Evolutionary conservation across 2,888 invertebrate genomes (phyloP), one percentile per base, ranked within the genome.

Genomic region (Physocephala rufipes): DNA sequence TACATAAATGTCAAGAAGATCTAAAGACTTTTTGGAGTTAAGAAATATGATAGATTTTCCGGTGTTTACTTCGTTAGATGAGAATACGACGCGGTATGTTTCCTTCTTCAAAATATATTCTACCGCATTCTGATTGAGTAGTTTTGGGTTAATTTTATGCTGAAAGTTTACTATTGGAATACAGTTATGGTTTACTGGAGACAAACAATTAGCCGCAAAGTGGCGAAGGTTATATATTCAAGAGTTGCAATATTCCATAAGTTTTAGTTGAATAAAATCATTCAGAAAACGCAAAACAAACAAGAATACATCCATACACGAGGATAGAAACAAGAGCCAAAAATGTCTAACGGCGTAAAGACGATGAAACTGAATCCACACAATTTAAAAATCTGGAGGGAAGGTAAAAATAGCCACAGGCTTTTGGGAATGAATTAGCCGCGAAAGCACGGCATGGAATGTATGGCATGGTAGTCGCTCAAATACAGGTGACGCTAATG

Each of bases 161-260:
- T 36, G 36, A 36, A 36, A 36, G 9, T 9, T 36, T 36, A 36
- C n/a, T n/a, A n/a, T n/a, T n/a, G n/a, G n/a, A n/a, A 51, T 65
- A 9, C 53, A 21, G 28, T 67, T 67, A 30, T 47, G 59, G 49
- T 67, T 67, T 58, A 58, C 26, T 47, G 58, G 51, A 55, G 26
- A 12, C 47, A 67, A 67, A 26, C 47, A 47, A 67, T 24, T 30
- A 55, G 28, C 9, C n/a, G 1, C 53, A 53, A 66, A 26, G 36
- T 21, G 24, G 19, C 24, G 21, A 66, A 66, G 13, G 49, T 12
- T 24, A 55, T 47, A 67, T 30, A 59, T 28, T 47, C 26, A 24
- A 30, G 36, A 67, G 49, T 45, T 59, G 59, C 49, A 67, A 67
- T 59, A 67, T 43, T 66, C 36, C 66, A 53, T 43, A 66, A 55